Evolutionary conservation across 2,797 vertebrate genomes (phyloP), one percentile per base, ranked within the genome.

Genomic region (Stomatorhinus walkeri): DNA sequence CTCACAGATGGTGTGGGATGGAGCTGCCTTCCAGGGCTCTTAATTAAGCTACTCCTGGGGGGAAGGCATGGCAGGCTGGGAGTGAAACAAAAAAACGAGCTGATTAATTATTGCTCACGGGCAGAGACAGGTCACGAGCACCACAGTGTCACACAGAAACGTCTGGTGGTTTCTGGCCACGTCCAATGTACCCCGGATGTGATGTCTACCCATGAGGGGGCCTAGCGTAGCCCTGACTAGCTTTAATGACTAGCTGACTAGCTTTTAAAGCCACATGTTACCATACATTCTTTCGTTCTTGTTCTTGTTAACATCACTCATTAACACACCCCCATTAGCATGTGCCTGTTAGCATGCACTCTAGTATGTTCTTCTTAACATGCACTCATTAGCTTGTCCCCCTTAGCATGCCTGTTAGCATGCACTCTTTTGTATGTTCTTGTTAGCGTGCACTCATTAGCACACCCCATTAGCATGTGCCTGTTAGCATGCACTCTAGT

Each of bases 71-170:
- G 88, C 85, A 90, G 91, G 36, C 88, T 91, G 32, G 90, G 88
- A 89, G 14, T 90, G 92, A 90, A 89, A 91, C 90, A 90, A 92
- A 91, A 92, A 92, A 91, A 91, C 87, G 68, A 8, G 64, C 90
- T 95, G 95, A 96, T 95, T 94, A 94, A 96, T 96, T 93, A 93
- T 90, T 90, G 90, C 89, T 90, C 94, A 91, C 89, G 89, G 92
- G 94, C 94, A 93, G 91, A 92, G 94, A 89, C 90, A 91, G 92
- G 92, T 92, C 93, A 93, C 91, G 89, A 89, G 43, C 88, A 91
- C 91, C 36, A 90, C 91, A 91, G 56, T 87, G 89, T 91, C 91
- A 89, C 87, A 40, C 90, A 94, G 93, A 93, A 91, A 90, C 88
- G 94, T 94, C 48, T 93, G 92, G 94, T 94, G 91, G 91, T 94